Conservation (phyloP, 2,888 invertebrate genomes). For the Syrista parreyssii region DNA sequence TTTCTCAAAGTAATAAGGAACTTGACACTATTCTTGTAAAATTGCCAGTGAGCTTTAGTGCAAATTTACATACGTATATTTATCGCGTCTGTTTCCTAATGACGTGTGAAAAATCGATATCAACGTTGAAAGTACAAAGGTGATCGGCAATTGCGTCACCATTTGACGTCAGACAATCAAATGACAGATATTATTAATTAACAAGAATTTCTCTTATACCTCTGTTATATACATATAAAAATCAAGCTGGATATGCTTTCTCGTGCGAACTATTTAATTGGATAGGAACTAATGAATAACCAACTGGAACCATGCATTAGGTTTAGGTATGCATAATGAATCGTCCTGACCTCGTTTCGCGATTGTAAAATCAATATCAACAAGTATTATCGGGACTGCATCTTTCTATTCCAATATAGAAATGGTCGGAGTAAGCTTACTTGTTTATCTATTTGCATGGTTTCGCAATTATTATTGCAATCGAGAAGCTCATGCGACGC, state of each 20-base stretch:
- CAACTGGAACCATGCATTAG: neutral
- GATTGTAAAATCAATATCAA: conserved; percentile 62
- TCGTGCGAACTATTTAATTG: neutral
- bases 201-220: neutral
- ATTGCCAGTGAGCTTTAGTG: neutral
- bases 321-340: conserved; percentile 29
- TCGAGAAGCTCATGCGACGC: neutral
- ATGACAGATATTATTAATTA: neutral
- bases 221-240: neutral
- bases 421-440: neutral
- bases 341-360: conserved; percentile 50
- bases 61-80: neutral
- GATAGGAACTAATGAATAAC: neutral
- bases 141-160: neutral
- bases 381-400: conserved; percentile 11
- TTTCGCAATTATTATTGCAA: neutral
- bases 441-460: neutral
- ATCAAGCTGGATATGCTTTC: neutral
- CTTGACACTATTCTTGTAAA: neutral
- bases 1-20: neutral
- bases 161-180: neutral
- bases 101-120: neutral
- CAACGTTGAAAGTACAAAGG: neutral
- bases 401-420: conserved; percentile 12
- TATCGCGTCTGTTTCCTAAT: neutral